Conservation (phyloP, 2,888 invertebrate species). For the Barypeithes pellucidus region DNA sequence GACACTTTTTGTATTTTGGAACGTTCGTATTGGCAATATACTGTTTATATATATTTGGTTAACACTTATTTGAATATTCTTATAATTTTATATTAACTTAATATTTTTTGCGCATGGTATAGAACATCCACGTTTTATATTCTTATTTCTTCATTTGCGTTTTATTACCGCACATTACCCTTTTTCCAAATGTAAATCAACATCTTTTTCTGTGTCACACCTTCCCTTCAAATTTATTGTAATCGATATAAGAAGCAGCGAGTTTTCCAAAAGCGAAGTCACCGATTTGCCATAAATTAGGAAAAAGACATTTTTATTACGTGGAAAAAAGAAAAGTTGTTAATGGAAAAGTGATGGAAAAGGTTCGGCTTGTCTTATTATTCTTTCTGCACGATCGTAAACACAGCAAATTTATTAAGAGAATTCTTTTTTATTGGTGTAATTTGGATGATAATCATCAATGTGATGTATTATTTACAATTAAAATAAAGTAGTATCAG, state of each 20-base stretch:
- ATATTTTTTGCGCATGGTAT: no score
- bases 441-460: background rate
- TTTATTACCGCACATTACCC: background rate
- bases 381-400: slow-evolving; percentile 18
- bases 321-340: slow-evolving; percentile 33
- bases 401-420: slow-evolving; percentile 9
- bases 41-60: no score
- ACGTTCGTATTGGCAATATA: no score
- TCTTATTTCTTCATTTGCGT: background rate
- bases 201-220: slow-evolving; percentile 42
- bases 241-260: slow-evolving; percentile 47
- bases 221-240: slow-evolving; percentile 48
- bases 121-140: no score
- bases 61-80: no score
- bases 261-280: slow-evolving; percentile 38
- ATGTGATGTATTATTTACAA: no score
- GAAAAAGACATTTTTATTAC: slow-evolving; percentile 50
- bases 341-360: slow-evolving; percentile 49
- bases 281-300: slow-evolving; percentile 50
- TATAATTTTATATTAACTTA: no score
- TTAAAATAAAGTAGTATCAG: no score
- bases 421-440: slow-evolving; percentile 1
- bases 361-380: slow-evolving; percentile 24
- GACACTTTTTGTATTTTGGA: no score
- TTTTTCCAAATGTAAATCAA: slow-evolving; percentile 20